phyloP scores from a whole-genome alignment of 2,113 vertebrate genomes.

The Gila orcuttii region DNA sequence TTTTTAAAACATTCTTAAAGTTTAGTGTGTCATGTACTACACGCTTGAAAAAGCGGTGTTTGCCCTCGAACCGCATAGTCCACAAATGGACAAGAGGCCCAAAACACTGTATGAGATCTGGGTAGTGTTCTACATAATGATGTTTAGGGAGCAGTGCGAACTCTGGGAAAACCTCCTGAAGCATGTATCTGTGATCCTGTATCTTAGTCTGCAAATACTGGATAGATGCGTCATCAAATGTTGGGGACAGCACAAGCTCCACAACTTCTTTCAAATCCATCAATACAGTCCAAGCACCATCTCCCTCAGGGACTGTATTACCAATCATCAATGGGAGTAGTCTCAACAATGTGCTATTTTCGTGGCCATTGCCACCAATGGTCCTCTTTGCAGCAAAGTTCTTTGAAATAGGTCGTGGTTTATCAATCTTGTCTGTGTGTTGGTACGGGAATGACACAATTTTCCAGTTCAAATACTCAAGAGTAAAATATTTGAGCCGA shows the following conservation, averaged over 20 bases:
- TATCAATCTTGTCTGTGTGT: conserved; percentile 41
- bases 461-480: conserved; percentile 20
- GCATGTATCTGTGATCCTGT: background rate
- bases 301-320: too few relatives aligned
- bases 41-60: conserved; percentile 2
- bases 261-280: background rate
- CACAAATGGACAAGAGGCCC: background rate
- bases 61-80: background rate
- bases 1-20: background rate
- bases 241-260: background rate
- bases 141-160: background rate
- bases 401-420: background rate
- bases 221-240: background rate
- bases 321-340: too few relatives aligned
- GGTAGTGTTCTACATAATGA: background rate
- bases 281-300: background rate
- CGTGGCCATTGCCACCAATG: conserved; percentile 31
- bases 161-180: background rate
- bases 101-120: background rate
- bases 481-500: conserved; percentile 25
- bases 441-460: conserved; percentile 34
- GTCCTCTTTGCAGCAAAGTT: conserved; percentile 6
- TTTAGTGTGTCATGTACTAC: conserved; percentile 5
- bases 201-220: background rate
- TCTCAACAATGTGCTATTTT: conserved; percentile 25